Conservation (phyloP, 1,140 invertebrate genomes). For the Panulirus ornatus region DNA sequence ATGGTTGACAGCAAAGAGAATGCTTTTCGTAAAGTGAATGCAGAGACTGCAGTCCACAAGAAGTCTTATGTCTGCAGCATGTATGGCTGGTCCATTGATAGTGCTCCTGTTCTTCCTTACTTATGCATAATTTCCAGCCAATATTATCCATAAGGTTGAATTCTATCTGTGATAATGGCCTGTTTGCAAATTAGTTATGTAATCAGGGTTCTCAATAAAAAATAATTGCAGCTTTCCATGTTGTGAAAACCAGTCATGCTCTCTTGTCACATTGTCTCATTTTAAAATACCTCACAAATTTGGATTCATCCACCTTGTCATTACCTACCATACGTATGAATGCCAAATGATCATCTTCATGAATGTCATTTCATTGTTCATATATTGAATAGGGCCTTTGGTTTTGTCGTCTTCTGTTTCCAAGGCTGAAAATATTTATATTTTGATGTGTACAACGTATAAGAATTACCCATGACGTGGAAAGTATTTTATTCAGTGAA, state of each 20-base stretch:
- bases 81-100: constrained; percentile 33
- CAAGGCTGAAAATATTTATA: not conserved
- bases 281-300: constrained; percentile 16
- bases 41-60: not conserved
- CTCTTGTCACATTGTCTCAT: constrained; percentile 9
- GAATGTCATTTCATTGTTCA: constrained; percentile 2
- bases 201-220: not conserved
- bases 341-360: not conserved
- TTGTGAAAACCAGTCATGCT: constrained; percentile 12
- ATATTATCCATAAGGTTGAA: constrained; percentile 42
- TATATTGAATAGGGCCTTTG: constrained; percentile 10
- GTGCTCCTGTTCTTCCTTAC: constrained; percentile 22
- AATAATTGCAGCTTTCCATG: constrained; percentile 4
- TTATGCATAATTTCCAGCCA: constrained; percentile 40
- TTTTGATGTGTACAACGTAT: not conserved
- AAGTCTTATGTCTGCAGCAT: constrained; percentile 4
- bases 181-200: constrained; percentile 37
- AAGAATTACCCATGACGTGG: not conserved
- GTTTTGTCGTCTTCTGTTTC: not conserved
- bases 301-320: constrained; percentile 1
- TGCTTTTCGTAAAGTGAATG: not conserved
- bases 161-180: constrained; percentile 52
- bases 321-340: not conserved
- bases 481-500: not conserved
- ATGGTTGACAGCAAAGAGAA: not conserved